phyloP scores from a whole-genome alignment of 2,113 vertebrate genomes.

The Peucedramus taeniatus region DNA sequence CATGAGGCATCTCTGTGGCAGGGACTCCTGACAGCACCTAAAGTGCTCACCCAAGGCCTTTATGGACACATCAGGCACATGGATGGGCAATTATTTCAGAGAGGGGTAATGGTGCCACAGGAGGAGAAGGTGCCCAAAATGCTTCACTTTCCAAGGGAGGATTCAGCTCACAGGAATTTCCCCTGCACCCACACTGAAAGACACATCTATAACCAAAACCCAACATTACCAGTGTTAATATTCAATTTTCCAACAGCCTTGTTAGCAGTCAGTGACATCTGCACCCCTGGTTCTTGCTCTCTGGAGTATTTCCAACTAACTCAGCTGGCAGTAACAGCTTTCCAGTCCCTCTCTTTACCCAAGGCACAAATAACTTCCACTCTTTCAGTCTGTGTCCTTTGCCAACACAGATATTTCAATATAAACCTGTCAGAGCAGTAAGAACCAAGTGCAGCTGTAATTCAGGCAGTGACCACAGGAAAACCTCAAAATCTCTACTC shows the following conservation, averaged over 20 bases:
- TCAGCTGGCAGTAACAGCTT: neutral
- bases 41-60: neutral
- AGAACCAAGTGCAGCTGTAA: neutral
- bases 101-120: fast-evolving
- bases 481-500: constrained; percentile 46
- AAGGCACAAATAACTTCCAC: neutral
- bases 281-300: neutral
- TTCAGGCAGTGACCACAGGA: constrained; percentile 40
- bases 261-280: neutral
- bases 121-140: neutral
- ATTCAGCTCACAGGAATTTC: neutral
- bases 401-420: neutral
- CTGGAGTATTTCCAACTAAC: neutral
- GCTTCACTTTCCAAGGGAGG: neutral
- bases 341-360: neutral
- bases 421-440: neutral
- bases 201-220: neutral
- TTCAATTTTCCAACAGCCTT: neutral
- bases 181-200: neutral
- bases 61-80: neutral
- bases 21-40: neutral
- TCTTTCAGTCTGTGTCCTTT: neutral
- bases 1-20: neutral
- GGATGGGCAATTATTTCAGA: neutral
- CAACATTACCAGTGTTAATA: neutral